Conservation (phyloP, 2,797 vertebrate species). For the Bucorvus abyssinicus region DNA sequence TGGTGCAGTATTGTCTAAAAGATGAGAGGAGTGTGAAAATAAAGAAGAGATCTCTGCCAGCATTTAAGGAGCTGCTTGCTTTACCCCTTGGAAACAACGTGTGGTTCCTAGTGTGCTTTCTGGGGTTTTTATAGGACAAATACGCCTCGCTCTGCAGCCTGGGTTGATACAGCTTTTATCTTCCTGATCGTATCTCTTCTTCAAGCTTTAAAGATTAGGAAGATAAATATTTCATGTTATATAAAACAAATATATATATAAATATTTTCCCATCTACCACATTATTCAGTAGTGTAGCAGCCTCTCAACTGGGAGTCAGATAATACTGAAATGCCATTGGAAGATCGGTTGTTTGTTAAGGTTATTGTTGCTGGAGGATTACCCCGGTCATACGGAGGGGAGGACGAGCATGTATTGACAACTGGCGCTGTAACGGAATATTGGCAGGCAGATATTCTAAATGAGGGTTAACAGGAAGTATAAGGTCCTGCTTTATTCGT, state of each 20-base stretch:
- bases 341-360: not conserved
- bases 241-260: not conserved
- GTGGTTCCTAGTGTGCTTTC: not conserved
- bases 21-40: conserved; percentile 48
- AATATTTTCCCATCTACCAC: not conserved
- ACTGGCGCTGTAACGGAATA: not conserved
- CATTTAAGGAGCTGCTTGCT: conserved; percentile 3
- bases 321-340: not conserved
- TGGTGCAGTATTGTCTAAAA: conserved; percentile 36
- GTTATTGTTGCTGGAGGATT: not conserved
- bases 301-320: not conserved
- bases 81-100: not conserved
- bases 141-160: not conserved
- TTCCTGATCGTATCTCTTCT: not conserved
- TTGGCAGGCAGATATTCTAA: not conserved
- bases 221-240: not conserved
- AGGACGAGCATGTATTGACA: not conserved
- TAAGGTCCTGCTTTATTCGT: not conserved
- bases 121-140: not conserved
- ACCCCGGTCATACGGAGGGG: not conserved
- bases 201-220: not conserved
- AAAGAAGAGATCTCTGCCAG: not conserved
- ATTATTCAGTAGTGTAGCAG: not conserved
- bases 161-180: not conserved
- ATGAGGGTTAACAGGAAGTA: not conserved